phyloP scores from a whole-genome alignment of 2,113 vertebrate species.

The Ariopsis seemanni region DNA sequence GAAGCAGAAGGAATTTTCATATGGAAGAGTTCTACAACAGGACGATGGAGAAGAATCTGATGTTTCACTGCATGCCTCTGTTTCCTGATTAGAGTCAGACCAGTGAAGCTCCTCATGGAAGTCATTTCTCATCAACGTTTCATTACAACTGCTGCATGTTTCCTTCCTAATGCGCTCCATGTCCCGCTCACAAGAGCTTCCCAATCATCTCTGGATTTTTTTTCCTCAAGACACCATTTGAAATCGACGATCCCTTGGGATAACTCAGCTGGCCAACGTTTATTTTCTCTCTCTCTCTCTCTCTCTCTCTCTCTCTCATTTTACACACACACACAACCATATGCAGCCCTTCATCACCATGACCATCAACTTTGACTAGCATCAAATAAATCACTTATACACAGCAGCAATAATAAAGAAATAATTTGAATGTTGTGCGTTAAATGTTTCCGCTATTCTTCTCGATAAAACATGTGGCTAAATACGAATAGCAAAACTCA shows the following conservation, averaged over 20 bases:
- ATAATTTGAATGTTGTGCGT: not conserved
- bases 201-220: conserved; percentile 53
- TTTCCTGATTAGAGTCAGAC: conserved; percentile 42
- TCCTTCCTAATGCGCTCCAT: conserved; percentile 65
- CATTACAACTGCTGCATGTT: conserved; percentile 57
- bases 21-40: conserved; percentile 22
- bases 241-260: conserved; percentile 18
- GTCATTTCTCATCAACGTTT: conserved; percentile 36
- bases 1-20: conserved; percentile 13
- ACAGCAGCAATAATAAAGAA: not conserved
- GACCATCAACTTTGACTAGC: not conserved
- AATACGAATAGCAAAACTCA: not conserved
- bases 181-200: conserved; percentile 57
- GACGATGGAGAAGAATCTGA: conserved; percentile 40
- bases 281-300: conserved; percentile 21
- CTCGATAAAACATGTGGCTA: not conserved
- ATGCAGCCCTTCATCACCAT: conserved; percentile 7
- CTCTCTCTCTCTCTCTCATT: not conserved
- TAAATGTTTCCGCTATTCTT: not conserved
- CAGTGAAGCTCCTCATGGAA: conserved; percentile 45
- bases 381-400: conserved; percentile 5
- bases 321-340: not conserved
- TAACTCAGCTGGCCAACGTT: not conserved
- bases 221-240: conserved; percentile 29
- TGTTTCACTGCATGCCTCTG: conserved; percentile 36